phyloP scores from a whole-genome alignment of 1,140 invertebrate genomes.

The Mizuhopecten yessoensis region DNA sequence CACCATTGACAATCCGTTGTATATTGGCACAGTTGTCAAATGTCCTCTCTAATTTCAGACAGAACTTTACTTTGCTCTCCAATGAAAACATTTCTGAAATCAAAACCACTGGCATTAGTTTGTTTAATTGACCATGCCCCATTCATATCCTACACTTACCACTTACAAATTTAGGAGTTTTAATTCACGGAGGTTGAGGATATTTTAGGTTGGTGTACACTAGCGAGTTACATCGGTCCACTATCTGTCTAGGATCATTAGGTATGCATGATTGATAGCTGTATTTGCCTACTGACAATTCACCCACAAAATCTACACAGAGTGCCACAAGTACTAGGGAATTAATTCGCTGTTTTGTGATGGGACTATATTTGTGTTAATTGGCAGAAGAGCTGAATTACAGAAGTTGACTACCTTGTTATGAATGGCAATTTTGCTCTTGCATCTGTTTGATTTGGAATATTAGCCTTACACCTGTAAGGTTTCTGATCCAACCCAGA shows the following conservation, averaged over 20 bases:
- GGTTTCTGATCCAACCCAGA: background rate
- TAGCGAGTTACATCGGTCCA: background rate
- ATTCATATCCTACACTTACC: background rate
- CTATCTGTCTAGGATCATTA: too few species aligned
- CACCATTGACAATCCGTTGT: background rate
- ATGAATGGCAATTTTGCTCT: background rate
- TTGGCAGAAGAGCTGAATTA: background rate
- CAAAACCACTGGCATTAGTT: background rate
- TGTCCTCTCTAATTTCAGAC: background rate
- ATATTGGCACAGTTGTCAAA: background rate
- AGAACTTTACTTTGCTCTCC: background rate
- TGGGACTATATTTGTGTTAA: background rate
- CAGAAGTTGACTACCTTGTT: background rate
- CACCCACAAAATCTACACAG: background rate
- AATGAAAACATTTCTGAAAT: background rate
- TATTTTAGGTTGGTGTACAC: background rate
- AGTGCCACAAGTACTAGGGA: background rate
- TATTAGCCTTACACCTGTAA: background rate
- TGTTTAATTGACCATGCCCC: background rate
- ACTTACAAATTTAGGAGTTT: background rate
- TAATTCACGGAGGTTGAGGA: background rate
- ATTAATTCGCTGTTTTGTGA: background rate
- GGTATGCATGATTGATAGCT: background rate
- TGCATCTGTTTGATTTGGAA: background rate
- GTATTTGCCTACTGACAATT: background rate